These are phyloP conservation scores for Rhinolophus ferrumequinum DNA, from an alignment of 2,113 vertebrate genomes.

Conservation along the genomic window DNA sequence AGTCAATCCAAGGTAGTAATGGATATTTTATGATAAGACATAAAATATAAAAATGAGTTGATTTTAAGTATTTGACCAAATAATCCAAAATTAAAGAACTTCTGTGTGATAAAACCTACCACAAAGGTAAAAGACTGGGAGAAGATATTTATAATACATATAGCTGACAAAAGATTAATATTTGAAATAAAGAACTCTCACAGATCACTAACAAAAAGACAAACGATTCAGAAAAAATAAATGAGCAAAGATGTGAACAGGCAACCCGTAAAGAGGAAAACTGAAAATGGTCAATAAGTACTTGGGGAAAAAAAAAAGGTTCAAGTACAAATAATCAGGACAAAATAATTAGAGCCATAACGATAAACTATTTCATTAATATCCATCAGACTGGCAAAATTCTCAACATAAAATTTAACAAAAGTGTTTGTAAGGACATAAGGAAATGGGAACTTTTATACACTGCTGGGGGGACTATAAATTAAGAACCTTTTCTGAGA, in stretches of 20 bases:
- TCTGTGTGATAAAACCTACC: not conserved
- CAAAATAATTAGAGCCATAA: not conserved
- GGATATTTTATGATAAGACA: not conserved
- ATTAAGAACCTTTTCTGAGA: not conserved
- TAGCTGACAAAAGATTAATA: not conserved
- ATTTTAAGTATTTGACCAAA: slow-evolving; percentile 34
- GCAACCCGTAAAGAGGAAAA: not conserved
- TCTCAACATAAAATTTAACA: not conserved
- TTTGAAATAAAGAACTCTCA: not conserved
- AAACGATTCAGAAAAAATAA: not conserved
- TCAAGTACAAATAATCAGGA: not conserved
- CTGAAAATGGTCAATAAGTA: not conserved
- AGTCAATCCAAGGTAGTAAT: not conserved
- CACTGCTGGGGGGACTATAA: not conserved
- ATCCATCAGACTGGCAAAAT: not conserved
- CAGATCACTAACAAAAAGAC: slow-evolving; percentile 17
- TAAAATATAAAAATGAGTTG: slow-evolving; percentile 8
- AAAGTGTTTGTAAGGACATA: not conserved
- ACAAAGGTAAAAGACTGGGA: not conserved
- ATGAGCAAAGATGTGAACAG: not conserved
- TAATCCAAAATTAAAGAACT: not conserved
- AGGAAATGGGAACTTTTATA: not conserved
- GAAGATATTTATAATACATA: not conserved
- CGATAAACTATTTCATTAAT: not conserved
- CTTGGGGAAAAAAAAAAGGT: not conserved